These are phyloP conservation scores for Caenorhabditis doughertyi DNA, from an alignment of 2,888 invertebrate species.

Conservation along the genomic window DNA sequence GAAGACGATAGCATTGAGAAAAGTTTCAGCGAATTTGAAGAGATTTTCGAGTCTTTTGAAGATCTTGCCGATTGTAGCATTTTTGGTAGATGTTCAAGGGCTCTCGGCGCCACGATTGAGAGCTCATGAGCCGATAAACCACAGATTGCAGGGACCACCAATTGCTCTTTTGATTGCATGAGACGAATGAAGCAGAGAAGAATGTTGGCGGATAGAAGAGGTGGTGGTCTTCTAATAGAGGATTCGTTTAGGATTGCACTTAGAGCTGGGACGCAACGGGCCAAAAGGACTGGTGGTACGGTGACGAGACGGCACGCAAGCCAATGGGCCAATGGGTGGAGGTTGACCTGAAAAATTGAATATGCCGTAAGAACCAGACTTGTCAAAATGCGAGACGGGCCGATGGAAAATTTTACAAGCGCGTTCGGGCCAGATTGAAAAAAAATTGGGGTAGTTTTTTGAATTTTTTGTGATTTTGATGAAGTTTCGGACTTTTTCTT, in stretches of 20 bases:
- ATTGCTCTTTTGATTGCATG: slow-evolving; percentile 72
- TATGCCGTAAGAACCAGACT: too few species aligned
- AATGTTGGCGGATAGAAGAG: slow-evolving; percentile 75
- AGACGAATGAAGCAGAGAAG: slow-evolving; percentile 72
- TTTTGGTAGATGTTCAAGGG: slow-evolving; percentile 69
- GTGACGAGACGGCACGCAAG: slow-evolving; percentile 73
- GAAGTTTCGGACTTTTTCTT: too few species aligned
- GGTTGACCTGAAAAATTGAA: slow-evolving; percentile 57
- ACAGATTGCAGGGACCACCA: slow-evolving; percentile 59
- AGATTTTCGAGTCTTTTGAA: slow-evolving; percentile 32
- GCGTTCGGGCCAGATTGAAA: too few species aligned
- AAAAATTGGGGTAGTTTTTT: too few species aligned
- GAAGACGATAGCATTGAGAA: slow-evolving; percentile 59
- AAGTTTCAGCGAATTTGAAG: slow-evolving; percentile 55
- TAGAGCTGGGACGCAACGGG: slow-evolving; percentile 77
- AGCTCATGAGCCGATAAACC: slow-evolving; percentile 58
- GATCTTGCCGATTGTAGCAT: slow-evolving; percentile 42
- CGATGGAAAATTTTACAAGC: too few species aligned
- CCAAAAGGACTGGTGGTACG: slow-evolving; percentile 72
- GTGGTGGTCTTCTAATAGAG: slow-evolving; percentile 68
- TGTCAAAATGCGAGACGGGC: too few species aligned
- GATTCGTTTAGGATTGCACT: slow-evolving; percentile 73
- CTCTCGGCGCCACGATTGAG: slow-evolving; percentile 71
- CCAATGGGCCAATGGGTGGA: slow-evolving; percentile 79
- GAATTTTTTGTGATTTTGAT: too few species aligned